These are phyloP conservation scores for Struthio camelus DNA, from an alignment of 2,113 vertebrate genomes.

Conservation along the genomic window DNA sequence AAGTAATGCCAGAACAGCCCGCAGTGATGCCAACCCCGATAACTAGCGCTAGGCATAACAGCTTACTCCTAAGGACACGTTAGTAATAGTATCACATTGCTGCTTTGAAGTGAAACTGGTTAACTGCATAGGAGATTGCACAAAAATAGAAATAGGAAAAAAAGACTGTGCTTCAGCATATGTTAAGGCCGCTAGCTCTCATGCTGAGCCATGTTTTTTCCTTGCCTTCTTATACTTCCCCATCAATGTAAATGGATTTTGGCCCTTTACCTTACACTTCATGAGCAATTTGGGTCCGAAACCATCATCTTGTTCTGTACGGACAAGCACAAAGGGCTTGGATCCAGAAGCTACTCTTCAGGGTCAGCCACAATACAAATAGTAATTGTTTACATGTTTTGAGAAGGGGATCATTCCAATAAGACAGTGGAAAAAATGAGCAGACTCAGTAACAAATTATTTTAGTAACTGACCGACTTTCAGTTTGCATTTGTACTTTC, in stretches of 20 bases:
- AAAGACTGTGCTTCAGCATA: neutral
- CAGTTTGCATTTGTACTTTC: neutral
- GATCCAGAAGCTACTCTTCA: neutral
- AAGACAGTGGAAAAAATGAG: neutral
- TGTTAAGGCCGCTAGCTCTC: neutral
- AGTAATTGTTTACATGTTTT: neutral
- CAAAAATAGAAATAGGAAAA: neutral
- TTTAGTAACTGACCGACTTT: neutral
- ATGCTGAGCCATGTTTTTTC: neutral
- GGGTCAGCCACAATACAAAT: neutral
- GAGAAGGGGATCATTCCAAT: neutral
- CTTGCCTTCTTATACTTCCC: neutral
- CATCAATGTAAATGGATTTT: neutral
- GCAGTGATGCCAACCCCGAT: neutral
- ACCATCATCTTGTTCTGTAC: neutral
- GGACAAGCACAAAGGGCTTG: neutral
- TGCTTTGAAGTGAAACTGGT: neutral
- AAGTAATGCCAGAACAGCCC: neutral
- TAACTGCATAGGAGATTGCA: neutral
- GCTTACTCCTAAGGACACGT: neutral
- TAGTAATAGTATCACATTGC: neutral
- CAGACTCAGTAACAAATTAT: neutral
- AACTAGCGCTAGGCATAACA: neutral
- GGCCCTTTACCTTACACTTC: neutral
- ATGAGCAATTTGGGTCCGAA: neutral